Percentiles rank a stretch among this genome's conserved stretches.
Conservation (phyloP, 2,113 vertebrate genomes). For the Gulo gulo region DNA sequence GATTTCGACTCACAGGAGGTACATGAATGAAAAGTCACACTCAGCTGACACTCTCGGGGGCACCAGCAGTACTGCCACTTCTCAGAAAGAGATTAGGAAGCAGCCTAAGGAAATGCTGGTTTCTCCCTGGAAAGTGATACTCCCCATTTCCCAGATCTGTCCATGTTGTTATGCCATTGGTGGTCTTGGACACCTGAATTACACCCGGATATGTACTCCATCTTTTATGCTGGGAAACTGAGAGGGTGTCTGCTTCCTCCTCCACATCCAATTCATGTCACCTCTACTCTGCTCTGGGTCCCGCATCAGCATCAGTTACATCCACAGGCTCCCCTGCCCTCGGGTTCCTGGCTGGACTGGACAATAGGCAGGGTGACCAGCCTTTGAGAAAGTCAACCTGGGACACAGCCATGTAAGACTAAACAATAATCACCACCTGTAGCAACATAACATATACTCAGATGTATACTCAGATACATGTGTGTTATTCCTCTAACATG, state of each 20-base stretch:
- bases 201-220: background rate
- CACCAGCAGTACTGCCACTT: background rate
- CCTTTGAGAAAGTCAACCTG: background rate
- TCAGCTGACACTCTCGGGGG: background rate
- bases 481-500: background rate
- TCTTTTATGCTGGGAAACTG: background rate
- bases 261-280: background rate
- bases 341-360: background rate
- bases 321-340: background rate
- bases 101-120: background rate
- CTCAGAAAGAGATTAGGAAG: background rate
- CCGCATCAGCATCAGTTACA: rapidly evolving
- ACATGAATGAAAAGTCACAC: background rate
- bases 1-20: background rate
- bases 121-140: background rate
- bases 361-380: background rate
- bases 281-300: background rate
- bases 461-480: background rate
- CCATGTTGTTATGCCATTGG: rapidly evolving
- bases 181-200: background rate
- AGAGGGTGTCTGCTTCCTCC: background rate
- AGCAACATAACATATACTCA: background rate
- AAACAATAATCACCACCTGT: no score
- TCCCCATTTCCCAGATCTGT: background rate
- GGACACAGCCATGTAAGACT: background rate